These are phyloP conservation scores for Grapholita molesta DNA, from an alignment of 1,140 invertebrate genomes.

Conservation along the genomic window DNA sequence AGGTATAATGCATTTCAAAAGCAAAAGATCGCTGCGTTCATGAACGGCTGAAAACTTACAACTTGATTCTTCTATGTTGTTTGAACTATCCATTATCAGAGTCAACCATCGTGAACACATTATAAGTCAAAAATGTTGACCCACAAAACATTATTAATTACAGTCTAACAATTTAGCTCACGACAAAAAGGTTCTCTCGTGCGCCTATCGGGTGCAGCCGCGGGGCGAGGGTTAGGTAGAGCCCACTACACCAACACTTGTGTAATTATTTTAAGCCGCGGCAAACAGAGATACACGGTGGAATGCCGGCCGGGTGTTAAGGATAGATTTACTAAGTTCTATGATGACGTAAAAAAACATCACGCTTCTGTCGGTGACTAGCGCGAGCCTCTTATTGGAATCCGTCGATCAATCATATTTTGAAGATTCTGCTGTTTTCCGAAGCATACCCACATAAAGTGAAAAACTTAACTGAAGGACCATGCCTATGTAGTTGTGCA, in stretches of 20 bases:
- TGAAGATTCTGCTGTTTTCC: not conserved
- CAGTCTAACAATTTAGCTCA: not conserved
- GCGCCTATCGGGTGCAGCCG: slow-evolving; percentile 31
- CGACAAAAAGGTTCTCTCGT: slow-evolving; percentile 25
- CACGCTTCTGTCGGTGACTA: not conserved
- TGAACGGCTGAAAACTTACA: not conserved
- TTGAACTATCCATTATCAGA: not conserved
- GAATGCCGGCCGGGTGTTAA: slow-evolving; percentile 52
- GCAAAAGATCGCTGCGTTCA: too few species aligned
- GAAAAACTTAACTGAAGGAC: too few species aligned
- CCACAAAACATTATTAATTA: not conserved
- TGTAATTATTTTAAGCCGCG: slow-evolving; percentile 73
- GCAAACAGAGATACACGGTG: slow-evolving; percentile 54
- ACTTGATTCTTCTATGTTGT: too few species aligned
- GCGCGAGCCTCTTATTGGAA: not conserved
- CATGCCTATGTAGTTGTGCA: too few species aligned
- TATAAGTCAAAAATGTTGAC: too few species aligned
- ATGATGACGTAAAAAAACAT: not conserved
- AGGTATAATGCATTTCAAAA: too few species aligned
- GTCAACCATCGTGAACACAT: too few species aligned
- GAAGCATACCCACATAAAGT: too few species aligned
- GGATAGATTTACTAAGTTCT: slow-evolving; percentile 24
- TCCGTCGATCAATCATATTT: not conserved
- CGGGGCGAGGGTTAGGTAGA: slow-evolving; percentile 43
- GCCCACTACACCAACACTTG: slow-evolving; percentile 53